These are phyloP conservation scores for Hirtodrosophila cameraria DNA, from an alignment of 2,888 invertebrate species.

Conservation along the genomic window DNA sequence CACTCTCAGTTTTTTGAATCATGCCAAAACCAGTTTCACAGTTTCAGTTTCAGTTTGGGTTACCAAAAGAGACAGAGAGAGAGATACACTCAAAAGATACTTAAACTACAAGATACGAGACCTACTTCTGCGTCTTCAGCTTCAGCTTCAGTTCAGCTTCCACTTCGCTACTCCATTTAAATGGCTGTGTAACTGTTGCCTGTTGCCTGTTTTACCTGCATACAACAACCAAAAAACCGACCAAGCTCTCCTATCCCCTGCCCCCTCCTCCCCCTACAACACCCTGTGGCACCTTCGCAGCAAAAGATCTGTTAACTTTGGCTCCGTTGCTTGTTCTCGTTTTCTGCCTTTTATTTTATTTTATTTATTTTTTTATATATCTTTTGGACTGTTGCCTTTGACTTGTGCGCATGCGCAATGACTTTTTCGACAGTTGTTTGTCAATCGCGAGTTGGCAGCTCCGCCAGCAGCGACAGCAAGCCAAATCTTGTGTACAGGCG, in stretches of 20 bases:
- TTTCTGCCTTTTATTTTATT: conserved; percentile 28
- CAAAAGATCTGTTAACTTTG: conserved; percentile 51
- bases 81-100: conserved; percentile 1
- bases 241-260: not conserved
- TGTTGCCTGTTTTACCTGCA: conserved; percentile 26
- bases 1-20: conserved; percentile 54
- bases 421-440: conserved; percentile 75
- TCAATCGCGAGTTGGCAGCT: conserved; percentile 57
- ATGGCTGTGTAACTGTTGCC: conserved; percentile 64
- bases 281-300: no score
- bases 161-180: conserved; percentile 68
- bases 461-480: conserved; percentile 16
- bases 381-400: conserved; percentile 51
- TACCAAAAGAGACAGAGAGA: not conserved
- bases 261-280: not conserved
- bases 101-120: conserved; percentile 39
- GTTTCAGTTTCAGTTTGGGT: no score
- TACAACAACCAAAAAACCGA: conserved; percentile 7
- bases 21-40: conserved; percentile 62
- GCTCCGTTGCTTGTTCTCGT: conserved; percentile 43
- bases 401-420: conserved; percentile 75
- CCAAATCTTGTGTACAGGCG: conserved; percentile 25
- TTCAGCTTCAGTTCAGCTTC: conserved; percentile 41
- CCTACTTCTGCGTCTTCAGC: conserved; percentile 59
- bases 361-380: conserved; percentile 24